Percentiles rank a stretch among this genome's conserved stretches.
Evolutionary conservation across 92 coral and sea anemone species (phyloP).

Genomic region (Paramuricea clavata): DNA sequence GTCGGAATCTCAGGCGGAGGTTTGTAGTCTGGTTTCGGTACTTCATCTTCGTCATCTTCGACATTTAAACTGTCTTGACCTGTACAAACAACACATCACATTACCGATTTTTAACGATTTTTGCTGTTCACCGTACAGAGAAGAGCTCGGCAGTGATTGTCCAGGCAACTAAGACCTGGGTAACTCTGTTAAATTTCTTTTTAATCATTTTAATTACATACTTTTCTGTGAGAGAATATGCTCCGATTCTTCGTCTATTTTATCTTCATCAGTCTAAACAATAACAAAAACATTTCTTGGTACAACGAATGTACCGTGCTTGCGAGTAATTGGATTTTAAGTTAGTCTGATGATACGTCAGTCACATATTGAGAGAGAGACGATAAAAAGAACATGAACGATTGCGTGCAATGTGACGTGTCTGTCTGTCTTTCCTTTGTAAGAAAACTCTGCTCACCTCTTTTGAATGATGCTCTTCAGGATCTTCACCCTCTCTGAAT

Average conservation of each 20-base stretch:
- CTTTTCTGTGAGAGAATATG: constrained; percentile 39
- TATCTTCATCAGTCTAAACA: constrained; percentile 11
- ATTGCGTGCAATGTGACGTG: neutral
- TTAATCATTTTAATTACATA: too few relatives aligned
- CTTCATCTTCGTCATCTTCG: constrained; percentile 81
- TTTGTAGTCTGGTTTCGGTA: constrained; percentile 88
- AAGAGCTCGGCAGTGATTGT: too few relatives aligned
- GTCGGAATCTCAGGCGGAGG: constrained; percentile 86
- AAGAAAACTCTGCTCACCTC: neutral
- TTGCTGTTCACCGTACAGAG: too few relatives aligned
- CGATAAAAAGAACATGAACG: too few relatives aligned
- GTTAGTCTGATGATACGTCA: too few relatives aligned
- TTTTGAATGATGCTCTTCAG: constrained; percentile 66
- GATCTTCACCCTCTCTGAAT: constrained; percentile 95
- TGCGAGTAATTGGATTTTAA: too few relatives aligned
- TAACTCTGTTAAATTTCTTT: too few relatives aligned
- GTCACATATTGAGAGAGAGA: too few relatives aligned
- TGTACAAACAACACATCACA: neutral
- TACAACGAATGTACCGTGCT: neutral
- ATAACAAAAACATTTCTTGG: neutral
- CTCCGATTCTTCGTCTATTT: constrained; percentile 17
- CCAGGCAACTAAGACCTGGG: too few relatives aligned
- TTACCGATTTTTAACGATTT: too few relatives aligned
- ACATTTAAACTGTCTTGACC: constrained; percentile 85
- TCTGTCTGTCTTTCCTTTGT: neutral